Percentiles rank a stretch among this genome's conserved stretches.
Conservation (phyloP, 2,888 invertebrate genomes). For the Lasioglossum marginatum region DNA sequence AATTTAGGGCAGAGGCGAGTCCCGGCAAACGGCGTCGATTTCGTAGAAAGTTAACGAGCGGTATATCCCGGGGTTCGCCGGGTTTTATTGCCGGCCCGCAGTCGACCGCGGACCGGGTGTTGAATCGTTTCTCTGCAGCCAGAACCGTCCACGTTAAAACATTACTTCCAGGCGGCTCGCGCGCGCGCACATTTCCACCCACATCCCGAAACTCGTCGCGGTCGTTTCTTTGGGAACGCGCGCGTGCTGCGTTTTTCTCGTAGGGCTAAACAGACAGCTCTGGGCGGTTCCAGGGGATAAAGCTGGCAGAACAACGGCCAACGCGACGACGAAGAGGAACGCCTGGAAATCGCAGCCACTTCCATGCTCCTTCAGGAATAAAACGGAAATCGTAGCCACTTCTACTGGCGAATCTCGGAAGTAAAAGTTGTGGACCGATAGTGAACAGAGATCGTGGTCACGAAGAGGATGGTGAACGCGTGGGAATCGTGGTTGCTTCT, state of each 20-base stretch:
- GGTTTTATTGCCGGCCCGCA: neutral
- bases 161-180: neutral
- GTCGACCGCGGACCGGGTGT: neutral
- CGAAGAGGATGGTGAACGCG: neutral
- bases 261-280: neutral
- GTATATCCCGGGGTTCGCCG: neutral
- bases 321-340: neutral
- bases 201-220: neutral
- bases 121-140: neutral
- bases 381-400: neutral
- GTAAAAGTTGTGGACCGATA: too few relatives aligned
- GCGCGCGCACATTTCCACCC: neutral
- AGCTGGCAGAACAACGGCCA: neutral
- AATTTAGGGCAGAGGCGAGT: neutral
- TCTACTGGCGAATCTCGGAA: too few relatives aligned
- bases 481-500: neutral
- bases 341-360: neutral
- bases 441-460: too few relatives aligned
- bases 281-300: neutral
- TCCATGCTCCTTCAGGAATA: neutral
- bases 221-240: neutral
- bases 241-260: neutral
- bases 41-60: conserved; percentile 6
- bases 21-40: neutral
- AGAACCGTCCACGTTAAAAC: neutral